Conservation (phyloP, 1,140 invertebrate genomes). For the Andrena cerasifolii region DNA sequence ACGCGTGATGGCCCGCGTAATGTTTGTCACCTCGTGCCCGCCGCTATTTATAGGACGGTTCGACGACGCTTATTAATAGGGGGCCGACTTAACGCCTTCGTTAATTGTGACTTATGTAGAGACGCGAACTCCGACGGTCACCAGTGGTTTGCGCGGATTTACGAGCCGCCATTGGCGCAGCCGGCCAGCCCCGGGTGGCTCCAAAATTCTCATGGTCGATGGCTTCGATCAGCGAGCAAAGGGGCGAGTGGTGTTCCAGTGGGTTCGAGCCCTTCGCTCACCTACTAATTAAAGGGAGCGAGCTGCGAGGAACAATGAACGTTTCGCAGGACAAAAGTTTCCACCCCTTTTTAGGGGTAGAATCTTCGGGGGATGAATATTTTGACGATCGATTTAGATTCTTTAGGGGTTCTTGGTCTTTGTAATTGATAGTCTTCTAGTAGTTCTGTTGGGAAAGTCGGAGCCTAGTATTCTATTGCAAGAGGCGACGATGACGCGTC, state of each 20-base stretch:
- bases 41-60: slow-evolving; percentile 72
- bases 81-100: slow-evolving; percentile 70
- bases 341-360: too few species aligned
- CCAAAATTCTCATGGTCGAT: background rate
- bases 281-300: too few species aligned
- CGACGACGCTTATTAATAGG: slow-evolving; percentile 74
- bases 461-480: background rate
- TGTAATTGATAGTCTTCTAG: too few species aligned
- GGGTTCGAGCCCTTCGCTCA: too few species aligned
- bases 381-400: too few species aligned
- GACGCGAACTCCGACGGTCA: slow-evolving; percentile 41
- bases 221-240: background rate
- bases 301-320: too few species aligned
- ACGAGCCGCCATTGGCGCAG: slow-evolving; percentile 28
- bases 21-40: slow-evolving; percentile 59
- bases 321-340: too few species aligned
- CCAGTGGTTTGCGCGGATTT: slow-evolving; percentile 51
- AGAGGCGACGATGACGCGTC: background rate
- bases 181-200: background rate
- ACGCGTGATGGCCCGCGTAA: slow-evolving; percentile 45
- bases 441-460: too few species aligned
- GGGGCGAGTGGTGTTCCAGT: too few species aligned
- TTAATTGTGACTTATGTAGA: slow-evolving; percentile 72
- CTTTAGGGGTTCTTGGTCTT: too few species aligned
- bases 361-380: background rate